Evolutionary conservation across 2,113 vertebrate genomes (phyloP).

Genomic region (Charina bottae): DNA sequence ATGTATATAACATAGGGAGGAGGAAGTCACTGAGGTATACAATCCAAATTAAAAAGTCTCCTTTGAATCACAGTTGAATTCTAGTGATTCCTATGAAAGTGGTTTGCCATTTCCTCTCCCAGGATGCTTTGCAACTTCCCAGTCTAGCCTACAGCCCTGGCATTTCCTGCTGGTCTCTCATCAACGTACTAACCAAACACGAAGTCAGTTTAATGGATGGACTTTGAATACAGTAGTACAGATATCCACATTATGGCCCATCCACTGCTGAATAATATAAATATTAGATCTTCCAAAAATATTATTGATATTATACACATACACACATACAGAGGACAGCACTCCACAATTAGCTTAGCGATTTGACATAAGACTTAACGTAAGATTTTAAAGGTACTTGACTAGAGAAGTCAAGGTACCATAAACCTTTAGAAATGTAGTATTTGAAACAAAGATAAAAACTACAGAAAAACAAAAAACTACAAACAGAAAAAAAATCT

Average conservation of each 20-base stretch:
- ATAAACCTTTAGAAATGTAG: not conserved
- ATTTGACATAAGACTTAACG: not conserved
- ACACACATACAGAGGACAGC: not conserved
- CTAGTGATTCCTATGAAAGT: not conserved
- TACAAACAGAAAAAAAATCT: no score
- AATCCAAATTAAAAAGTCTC: slow-evolving; percentile 4
- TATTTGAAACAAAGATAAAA: no score
- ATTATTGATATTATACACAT: not conserved
- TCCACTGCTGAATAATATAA: not conserved
- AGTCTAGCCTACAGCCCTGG: not conserved
- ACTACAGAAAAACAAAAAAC: no score
- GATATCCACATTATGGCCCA: not conserved
- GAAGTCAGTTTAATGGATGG: not conserved
- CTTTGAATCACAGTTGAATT: not conserved
- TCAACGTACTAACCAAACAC: not conserved
- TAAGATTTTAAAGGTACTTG: not conserved
- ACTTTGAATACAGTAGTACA: not conserved
- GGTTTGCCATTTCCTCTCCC: not conserved
- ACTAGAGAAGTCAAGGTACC: slow-evolving; percentile 24
- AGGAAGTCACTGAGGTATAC: not conserved
- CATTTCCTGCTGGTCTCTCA: not conserved
- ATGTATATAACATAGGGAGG: not conserved
- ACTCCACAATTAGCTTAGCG: not conserved
- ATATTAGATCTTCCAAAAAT: not conserved
- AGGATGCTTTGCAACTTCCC: not conserved